Evolutionary conservation across 2,797 vertebrate species (phyloP).

Genomic region (Aphelocoma californica): DNA sequence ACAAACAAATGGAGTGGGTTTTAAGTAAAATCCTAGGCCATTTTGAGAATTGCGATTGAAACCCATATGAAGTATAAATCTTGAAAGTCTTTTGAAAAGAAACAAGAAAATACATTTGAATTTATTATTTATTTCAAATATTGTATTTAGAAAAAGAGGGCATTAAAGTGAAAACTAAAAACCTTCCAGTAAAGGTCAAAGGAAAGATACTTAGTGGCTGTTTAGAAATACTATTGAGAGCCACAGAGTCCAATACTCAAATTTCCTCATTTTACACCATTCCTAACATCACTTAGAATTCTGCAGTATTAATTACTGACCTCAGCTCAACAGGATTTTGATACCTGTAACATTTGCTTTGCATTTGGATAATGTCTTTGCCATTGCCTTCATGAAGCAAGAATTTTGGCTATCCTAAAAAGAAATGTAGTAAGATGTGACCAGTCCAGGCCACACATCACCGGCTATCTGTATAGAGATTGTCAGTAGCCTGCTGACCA

Average conservation of each 20-base stretch:
- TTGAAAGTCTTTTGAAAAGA: not conserved
- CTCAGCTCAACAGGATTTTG: not conserved
- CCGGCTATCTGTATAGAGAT: rapidly evolving
- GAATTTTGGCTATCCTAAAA: not conserved
- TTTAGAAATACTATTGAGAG: not conserved
- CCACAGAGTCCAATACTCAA: not conserved
- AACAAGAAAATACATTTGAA: not conserved
- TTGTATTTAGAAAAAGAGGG: not conserved
- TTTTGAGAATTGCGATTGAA: not conserved
- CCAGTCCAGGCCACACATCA: not conserved
- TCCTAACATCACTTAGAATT: not conserved
- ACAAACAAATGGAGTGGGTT: not conserved
- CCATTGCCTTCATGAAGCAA: not conserved
- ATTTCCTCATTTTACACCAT: not conserved
- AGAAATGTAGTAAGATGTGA: not conserved
- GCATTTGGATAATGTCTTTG: not conserved
- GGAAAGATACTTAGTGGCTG: rapidly evolving
- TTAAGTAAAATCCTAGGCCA: not conserved
- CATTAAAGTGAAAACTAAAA: not conserved
- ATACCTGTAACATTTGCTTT: not conserved
- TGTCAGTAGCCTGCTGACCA: not conserved
- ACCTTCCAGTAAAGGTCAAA: not conserved
- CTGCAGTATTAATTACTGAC: not conserved
- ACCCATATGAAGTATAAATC: not conserved
- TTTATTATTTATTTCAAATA: not conserved